These are phyloP conservation scores for Mythimna lalbum DNA, from an alignment of 2,888 invertebrate species.

Conservation along the genomic window DNA sequence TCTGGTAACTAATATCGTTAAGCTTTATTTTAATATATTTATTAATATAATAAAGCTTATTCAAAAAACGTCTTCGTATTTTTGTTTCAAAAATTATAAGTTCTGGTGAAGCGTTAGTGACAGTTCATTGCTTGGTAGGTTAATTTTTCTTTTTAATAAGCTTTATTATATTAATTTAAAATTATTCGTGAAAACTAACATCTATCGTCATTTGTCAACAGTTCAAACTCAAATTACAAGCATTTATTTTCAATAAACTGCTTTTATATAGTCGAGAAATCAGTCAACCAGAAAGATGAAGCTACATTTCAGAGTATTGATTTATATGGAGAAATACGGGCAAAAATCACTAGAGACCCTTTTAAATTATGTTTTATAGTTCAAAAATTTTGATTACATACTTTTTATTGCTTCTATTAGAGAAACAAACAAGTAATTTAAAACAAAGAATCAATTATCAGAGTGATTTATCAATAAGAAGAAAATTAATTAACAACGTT, in stretches of 20 bases:
- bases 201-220: neutral
- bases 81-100: conserved; percentile 39
- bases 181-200: neutral
- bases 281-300: too few species aligned
- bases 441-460: conserved; percentile 3
- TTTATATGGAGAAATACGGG: too few species aligned
- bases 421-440: neutral
- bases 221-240: neutral
- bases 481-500: conserved; percentile 20
- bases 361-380: too few species aligned
- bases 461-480: neutral
- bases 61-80: conserved; percentile 17
- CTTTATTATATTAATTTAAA: neutral
- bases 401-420: too few species aligned
- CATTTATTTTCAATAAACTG: too few species aligned
- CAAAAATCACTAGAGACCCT: too few species aligned
- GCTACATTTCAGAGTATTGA: too few species aligned
- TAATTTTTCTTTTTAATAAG: conserved; percentile 14
- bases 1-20: conserved; percentile 53
- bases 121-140: conserved; percentile 27
- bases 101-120: conserved; percentile 24
- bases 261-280: too few species aligned
- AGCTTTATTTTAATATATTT: too few species aligned
- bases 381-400: too few species aligned
- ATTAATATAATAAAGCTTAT: too few species aligned